Evolutionary conservation across 2,888 invertebrate genomes (phyloP).

Genomic region (Allolobophora icterica): DNA sequence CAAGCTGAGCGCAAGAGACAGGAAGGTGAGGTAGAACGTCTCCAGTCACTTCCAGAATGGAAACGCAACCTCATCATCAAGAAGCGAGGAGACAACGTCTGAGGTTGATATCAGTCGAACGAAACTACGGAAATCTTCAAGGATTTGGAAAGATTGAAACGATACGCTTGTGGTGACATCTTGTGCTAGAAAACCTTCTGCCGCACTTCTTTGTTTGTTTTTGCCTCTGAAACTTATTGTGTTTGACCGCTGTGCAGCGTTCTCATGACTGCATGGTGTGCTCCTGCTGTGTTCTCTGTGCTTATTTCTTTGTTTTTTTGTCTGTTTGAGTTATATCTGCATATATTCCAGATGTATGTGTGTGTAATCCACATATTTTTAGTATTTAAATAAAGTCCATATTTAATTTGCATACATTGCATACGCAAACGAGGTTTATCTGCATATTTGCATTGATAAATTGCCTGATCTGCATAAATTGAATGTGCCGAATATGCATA

Average conservation of each 20-base stretch:
- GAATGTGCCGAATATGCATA: not conserved
- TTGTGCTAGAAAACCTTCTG: not conserved
- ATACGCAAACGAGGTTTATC: not conserved
- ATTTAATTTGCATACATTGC: not conserved
- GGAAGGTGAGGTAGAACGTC: slow-evolving; percentile 30
- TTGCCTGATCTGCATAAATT: not conserved
- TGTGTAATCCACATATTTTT: not conserved
- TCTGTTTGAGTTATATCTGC: not conserved
- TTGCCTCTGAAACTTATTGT: not conserved
- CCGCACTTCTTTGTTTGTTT: not conserved
- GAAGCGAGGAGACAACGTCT: slow-evolving; percentile 33
- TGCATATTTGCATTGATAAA: not conserved
- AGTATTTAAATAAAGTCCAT: not conserved
- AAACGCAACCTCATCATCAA: slow-evolving; percentile 36
- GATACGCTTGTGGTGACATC: not conserved
- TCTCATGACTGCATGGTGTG: not conserved
- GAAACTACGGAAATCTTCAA: not conserved
- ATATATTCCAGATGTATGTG: not conserved
- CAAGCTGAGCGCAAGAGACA: slow-evolving; percentile 29
- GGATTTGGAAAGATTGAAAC: not conserved
- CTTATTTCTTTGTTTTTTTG: not conserved
- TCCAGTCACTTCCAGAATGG: slow-evolving; percentile 36
- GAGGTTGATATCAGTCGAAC: not conserved
- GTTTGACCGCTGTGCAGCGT: not conserved
- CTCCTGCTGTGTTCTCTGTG: not conserved